These are phyloP conservation scores for Aldabrachelys gigantea DNA, from an alignment of 2,113 vertebrate species.

Conservation along the genomic window DNA sequence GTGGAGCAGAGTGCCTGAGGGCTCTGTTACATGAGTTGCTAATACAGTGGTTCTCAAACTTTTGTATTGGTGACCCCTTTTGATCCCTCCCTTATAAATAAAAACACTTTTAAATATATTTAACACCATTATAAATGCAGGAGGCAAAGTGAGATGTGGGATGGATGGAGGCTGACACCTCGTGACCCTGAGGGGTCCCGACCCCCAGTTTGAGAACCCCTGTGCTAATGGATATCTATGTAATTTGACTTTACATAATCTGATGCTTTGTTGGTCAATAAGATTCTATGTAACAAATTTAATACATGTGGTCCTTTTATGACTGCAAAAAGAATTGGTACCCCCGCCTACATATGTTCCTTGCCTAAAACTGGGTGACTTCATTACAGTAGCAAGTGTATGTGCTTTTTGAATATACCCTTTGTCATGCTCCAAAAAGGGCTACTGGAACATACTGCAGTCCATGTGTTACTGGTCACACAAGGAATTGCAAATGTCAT, in stretches of 20 bases:
- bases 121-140: no score
- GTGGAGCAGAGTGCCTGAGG: background rate
- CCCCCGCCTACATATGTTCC: background rate
- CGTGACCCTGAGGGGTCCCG: no score
- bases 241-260: background rate
- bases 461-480: background rate
- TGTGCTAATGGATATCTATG: background rate
- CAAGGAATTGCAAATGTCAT: background rate
- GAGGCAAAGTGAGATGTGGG: no score
- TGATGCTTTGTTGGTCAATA: background rate
- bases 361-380: background rate
- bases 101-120: no score
- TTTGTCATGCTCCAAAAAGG: background rate
- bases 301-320: background rate
- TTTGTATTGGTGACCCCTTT: no score
- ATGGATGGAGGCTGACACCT: no score
- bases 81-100: no score
- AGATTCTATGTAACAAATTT: background rate
- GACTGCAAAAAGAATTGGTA: constrained; percentile 6
- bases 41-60: no score
- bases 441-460: background rate
- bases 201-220: no score
- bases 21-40: background rate
- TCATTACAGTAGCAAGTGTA: constrained; percentile 2
- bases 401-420: background rate